Percentiles rank a stretch among this genome's conserved stretches.
Evolutionary conservation across 2,888 invertebrate species (phyloP).

Genomic region (Clivina fossor): DNA sequence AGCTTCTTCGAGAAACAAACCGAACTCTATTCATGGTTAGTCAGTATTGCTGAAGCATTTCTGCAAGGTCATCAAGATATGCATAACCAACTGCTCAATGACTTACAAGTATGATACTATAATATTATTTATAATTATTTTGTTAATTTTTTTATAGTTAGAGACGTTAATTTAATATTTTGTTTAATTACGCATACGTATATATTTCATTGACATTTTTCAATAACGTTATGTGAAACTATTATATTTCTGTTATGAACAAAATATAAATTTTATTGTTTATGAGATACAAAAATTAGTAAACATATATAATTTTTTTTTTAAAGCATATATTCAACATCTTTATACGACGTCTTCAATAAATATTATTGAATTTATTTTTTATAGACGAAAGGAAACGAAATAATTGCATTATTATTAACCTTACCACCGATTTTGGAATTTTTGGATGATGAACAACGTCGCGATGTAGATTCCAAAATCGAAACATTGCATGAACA

Average conservation of each 20-base stretch:
- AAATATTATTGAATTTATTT: too few relatives aligned
- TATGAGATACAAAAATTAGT: too few relatives aligned
- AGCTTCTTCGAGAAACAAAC: constrained; percentile 70
- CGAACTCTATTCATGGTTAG: constrained; percentile 72
- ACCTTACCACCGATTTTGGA: constrained; percentile 65
- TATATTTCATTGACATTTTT: too few relatives aligned
- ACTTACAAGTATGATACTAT: constrained; percentile 62
- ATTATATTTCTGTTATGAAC: too few relatives aligned
- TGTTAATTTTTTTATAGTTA: too few relatives aligned
- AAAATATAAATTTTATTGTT: too few relatives aligned
- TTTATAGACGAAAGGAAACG: constrained; percentile 65
- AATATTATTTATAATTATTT: neutral
- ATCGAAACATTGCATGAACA: constrained; percentile 64
- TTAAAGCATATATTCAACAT: too few relatives aligned
- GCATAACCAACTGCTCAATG: constrained; percentile 73
- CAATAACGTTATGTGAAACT: too few relatives aligned
- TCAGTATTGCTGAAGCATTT: constrained; percentile 71
- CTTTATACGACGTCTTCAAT: too few relatives aligned
- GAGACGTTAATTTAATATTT: too few relatives aligned
- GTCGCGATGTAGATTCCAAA: constrained; percentile 63
- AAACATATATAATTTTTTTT: too few relatives aligned
- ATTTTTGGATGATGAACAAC: constrained; percentile 65
- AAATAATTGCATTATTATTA: constrained; percentile 65
- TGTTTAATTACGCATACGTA: constrained; percentile 1
- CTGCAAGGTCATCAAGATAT: constrained; percentile 72